phyloP scores from a whole-genome alignment of 2,113 vertebrate species.

The Sterrhoptilus dennistouni region DNA sequence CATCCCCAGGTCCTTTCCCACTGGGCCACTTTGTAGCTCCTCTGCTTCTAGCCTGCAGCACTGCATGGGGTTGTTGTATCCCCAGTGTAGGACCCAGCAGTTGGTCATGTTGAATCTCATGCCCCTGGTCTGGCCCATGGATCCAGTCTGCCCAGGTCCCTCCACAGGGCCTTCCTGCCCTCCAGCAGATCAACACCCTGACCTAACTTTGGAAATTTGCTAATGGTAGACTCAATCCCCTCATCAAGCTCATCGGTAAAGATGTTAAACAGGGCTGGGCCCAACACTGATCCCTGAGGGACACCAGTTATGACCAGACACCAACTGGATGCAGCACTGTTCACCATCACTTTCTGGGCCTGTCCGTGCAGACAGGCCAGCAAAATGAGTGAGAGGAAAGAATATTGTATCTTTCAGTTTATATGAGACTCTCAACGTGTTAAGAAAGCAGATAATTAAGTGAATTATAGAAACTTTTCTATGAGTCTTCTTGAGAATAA shows the following conservation, averaged over 20 bases:
- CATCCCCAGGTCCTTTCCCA: no score
- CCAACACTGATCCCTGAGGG: neutral
- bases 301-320: neutral
- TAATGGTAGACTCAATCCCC: neutral
- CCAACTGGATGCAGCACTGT: neutral
- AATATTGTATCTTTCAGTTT: neutral
- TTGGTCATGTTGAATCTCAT: neutral
- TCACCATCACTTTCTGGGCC: neutral
- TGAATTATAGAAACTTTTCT: neutral
- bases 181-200: neutral
- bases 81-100: neutral
- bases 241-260: neutral
- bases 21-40: neutral
- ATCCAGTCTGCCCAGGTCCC: neutral
- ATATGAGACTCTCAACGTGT: neutral
- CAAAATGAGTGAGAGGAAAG: neutral
- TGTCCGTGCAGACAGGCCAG: rapidly evolving
- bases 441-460: neutral
- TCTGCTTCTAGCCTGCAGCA: neutral
- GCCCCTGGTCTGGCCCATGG: rapidly evolving
- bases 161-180: neutral
- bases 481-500: neutral
- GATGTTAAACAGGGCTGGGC: neutral
- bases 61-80: neutral
- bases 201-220: neutral